Conservation (phyloP, 2,888 invertebrate genomes). For the Tuberolachnus salignus region DNA sequence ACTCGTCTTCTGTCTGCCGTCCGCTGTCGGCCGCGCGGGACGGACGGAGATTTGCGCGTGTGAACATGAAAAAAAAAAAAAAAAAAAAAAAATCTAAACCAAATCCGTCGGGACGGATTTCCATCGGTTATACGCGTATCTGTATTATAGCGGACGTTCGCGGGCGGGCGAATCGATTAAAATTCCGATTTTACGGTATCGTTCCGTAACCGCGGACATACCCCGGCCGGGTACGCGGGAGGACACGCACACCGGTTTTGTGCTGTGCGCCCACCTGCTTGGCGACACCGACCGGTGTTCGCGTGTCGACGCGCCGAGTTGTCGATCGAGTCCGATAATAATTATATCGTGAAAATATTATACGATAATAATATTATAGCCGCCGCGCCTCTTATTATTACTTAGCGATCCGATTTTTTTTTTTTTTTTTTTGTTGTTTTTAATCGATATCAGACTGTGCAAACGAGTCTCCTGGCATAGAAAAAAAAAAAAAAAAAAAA, state of each 20-base stretch:
- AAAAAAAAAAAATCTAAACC: constrained; percentile 3
- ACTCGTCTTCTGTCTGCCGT: no score
- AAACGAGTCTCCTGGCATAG: no score
- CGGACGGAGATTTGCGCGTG: constrained; percentile 27
- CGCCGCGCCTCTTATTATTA: constrained; percentile 3
- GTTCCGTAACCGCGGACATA: constrained; percentile 1
- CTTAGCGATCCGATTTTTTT: neutral
- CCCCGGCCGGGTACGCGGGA: neutral
- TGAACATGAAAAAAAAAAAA: neutral
- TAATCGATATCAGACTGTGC: no score
- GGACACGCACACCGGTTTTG: constrained; percentile 35
- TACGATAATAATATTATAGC: neutral
- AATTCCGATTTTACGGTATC: constrained; percentile 42
- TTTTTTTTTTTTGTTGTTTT: no score
- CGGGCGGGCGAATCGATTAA: constrained; percentile 35
- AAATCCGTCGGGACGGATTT: constrained; percentile 28
- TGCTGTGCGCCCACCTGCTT: constrained; percentile 8
- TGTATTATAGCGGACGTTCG: neutral
- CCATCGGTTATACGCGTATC: neutral
- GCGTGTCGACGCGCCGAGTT: constrained; percentile 31
- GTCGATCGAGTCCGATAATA: constrained; percentile 34
- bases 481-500: no score
- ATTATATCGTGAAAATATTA: constrained; percentile 17
- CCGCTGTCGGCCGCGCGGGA: neutral
- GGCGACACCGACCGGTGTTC: constrained; percentile 18